Evolutionary conservation across 2,888 invertebrate genomes (phyloP).

Genomic region (Philopedon plagiatum): DNA sequence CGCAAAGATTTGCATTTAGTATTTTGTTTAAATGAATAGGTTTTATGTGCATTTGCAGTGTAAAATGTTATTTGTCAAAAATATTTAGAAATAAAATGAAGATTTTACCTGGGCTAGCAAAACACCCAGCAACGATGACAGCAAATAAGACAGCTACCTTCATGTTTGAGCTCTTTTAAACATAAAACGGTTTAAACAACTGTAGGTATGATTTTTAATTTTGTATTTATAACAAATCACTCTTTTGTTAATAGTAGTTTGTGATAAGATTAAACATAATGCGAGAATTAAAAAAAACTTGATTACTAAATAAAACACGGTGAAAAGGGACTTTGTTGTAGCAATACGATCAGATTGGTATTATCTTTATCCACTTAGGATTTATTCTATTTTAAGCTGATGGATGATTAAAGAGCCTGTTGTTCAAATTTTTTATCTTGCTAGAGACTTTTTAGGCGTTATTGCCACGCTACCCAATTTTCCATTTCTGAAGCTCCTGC

Average conservation of each 20-base stretch:
- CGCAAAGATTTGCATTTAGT: not conserved
- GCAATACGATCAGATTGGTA: not conserved
- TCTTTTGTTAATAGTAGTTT: not conserved
- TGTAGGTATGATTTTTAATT: not conserved
- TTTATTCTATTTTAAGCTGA: conserved; percentile 1
- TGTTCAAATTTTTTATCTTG: not conserved
- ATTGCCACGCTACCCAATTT: no score
- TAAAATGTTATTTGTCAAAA: not conserved
- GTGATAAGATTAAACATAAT: not conserved
- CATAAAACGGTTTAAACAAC: conserved; percentile 8
- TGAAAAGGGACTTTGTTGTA: not conserved
- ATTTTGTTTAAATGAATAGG: not conserved
- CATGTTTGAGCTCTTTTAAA: conserved; percentile 28
- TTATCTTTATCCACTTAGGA: conserved; percentile 6
- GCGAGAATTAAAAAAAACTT: not conserved
- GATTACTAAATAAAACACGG: not conserved
- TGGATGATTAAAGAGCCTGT: not conserved
- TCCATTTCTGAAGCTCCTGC: no score
- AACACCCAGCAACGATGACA: conserved; percentile 26
- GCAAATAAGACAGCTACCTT: conserved; percentile 29
- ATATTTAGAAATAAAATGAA: not conserved
- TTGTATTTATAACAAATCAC: not conserved
- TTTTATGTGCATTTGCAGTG: no score
- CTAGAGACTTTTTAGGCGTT: no score
- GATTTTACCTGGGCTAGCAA: conserved; percentile 40